A percentile compares a stretch with the other conserved stretches of the same genome.
Evolutionary conservation across 2,113 vertebrate genomes (phyloP).

Genomic region (Austrofundulus limnaeus): DNA sequence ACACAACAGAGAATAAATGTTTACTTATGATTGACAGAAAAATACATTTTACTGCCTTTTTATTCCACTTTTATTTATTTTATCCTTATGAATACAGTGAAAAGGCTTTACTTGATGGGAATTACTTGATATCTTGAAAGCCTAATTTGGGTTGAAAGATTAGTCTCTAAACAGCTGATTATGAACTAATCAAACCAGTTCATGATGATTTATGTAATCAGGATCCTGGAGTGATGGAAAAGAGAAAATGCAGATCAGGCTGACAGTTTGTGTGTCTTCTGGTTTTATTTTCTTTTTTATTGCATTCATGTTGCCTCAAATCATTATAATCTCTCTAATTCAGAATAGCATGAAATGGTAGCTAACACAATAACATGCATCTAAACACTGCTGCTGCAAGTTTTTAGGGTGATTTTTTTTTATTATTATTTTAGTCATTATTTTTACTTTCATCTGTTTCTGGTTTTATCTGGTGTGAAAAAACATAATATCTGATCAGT

Average conservation of each 20-base stretch:
- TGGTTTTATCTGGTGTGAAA: too few species aligned
- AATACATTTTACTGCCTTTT: constrained; percentile 18
- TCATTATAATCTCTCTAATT: background rate
- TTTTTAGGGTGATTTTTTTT: too few species aligned
- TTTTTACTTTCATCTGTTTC: too few species aligned
- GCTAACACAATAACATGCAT: background rate
- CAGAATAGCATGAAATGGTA: background rate
- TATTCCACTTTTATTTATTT: background rate
- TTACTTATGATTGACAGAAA: constrained; percentile 1
- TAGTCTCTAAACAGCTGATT: constrained; percentile 56
- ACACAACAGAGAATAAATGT: too few species aligned
- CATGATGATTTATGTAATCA: constrained; percentile 56
- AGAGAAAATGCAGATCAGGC: constrained; percentile 45
- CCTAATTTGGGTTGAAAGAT: constrained; percentile 50
- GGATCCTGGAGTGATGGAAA: constrained; percentile 35
- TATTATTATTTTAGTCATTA: too few species aligned
- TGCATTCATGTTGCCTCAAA: constrained; percentile 14
- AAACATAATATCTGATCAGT: too few species aligned
- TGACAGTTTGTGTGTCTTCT: too few species aligned
- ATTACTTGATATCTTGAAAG: constrained; percentile 43
- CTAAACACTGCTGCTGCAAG: background rate
- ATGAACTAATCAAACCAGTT: constrained; percentile 56
- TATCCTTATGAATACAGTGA: constrained; percentile 9
- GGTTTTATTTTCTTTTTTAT: background rate
- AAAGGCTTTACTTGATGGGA: constrained; percentile 42